A percentile compares a stretch with the other conserved stretches of the same genome.
phyloP scores from a whole-genome alignment of 2,888 invertebrate species.

The Agrypnus murinus region DNA sequence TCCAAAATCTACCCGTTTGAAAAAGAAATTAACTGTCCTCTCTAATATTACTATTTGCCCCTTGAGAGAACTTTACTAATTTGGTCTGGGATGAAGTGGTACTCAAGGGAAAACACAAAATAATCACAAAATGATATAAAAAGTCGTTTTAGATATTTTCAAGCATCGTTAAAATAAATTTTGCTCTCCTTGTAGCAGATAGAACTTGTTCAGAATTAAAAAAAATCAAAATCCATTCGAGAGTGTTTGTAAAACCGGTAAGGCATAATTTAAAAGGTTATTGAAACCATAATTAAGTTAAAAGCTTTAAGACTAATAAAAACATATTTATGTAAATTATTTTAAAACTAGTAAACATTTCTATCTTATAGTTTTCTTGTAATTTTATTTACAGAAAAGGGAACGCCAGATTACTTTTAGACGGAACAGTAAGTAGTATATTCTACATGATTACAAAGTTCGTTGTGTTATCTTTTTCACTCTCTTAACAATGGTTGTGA shows the following conservation, averaged over 20 bases:
- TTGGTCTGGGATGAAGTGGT: neutral
- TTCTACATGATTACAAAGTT: slow-evolving; percentile 44
- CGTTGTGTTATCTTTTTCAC: slow-evolving; percentile 32
- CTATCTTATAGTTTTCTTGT: too few relatives aligned
- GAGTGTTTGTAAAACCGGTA: too few relatives aligned
- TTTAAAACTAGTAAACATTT: slow-evolving; percentile 2
- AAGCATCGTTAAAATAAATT: too few relatives aligned
- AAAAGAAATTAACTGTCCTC: too few relatives aligned
- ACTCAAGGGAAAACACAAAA: neutral
- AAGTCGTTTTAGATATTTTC: neutral
- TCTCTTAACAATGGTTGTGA: slow-evolving; percentile 33
- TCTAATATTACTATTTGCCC: neutral
- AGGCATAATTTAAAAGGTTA: slow-evolving; percentile 4
- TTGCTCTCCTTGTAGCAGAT: too few relatives aligned
- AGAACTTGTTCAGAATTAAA: too few relatives aligned
- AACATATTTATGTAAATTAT: slow-evolving; percentile 8
- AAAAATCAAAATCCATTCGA: too few relatives aligned
- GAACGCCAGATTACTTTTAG: slow-evolving; percentile 11
- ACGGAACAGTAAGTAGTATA: slow-evolving; percentile 17
- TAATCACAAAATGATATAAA: neutral
- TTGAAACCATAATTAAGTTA: slow-evolving; percentile 2
- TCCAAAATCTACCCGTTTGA: too few relatives aligned
- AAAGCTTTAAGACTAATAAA: neutral
- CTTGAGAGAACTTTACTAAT: neutral
- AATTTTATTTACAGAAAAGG: neutral